Evolutionary conservation across 2,797 vertebrate species (phyloP).

Genomic region (Lutjanus campechanus): DNA sequence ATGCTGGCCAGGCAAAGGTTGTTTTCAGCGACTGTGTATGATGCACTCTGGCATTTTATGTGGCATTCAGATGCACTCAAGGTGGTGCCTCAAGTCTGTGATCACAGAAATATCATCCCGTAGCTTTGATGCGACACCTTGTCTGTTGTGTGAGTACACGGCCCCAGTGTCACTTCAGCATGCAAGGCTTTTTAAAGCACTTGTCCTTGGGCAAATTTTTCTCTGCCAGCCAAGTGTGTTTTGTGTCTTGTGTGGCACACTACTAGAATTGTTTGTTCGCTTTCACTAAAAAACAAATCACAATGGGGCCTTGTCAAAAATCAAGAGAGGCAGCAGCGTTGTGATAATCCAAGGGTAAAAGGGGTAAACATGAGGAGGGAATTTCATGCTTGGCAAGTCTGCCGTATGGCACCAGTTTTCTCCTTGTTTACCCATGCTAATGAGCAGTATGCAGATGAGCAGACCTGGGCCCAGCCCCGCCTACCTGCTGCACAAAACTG

Average conservation of each 20-base stretch:
- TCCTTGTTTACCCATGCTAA: slow-evolving; percentile 84
- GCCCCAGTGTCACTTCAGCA: slow-evolving; percentile 39
- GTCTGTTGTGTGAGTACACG: slow-evolving; percentile 44
- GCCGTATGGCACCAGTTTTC: slow-evolving; percentile 81
- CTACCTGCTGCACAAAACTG: slow-evolving; percentile 50
- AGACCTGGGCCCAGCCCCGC: slow-evolving; percentile 63
- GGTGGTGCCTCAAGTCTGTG: slow-evolving; percentile 33
- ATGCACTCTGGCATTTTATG: slow-evolving; percentile 28
- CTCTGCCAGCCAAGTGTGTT: slow-evolving; percentile 51
- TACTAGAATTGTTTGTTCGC: slow-evolving; percentile 55
- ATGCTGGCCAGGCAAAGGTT: slow-evolving; percentile 26
- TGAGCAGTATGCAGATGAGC: slow-evolving; percentile 83
- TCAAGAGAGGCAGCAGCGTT: slow-evolving; percentile 53
- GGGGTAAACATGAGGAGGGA: slow-evolving; percentile 83
- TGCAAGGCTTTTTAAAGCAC: slow-evolving; percentile 36
- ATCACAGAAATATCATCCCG: slow-evolving; percentile 57
- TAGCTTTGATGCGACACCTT: slow-evolving; percentile 54
- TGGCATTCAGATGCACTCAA: slow-evolving; percentile 19
- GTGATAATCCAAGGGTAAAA: slow-evolving; percentile 81
- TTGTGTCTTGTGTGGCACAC: slow-evolving; percentile 27
- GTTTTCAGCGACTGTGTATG: slow-evolving; percentile 14
- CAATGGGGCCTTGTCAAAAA: slow-evolving; percentile 70
- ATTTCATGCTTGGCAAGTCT: slow-evolving; percentile 83
- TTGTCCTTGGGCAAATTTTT: slow-evolving; percentile 59
- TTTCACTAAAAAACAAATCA: slow-evolving; percentile 47